phyloP scores from a whole-genome alignment of 2,113 vertebrate species.

The Ictidomys tridecemlineatus region DNA sequence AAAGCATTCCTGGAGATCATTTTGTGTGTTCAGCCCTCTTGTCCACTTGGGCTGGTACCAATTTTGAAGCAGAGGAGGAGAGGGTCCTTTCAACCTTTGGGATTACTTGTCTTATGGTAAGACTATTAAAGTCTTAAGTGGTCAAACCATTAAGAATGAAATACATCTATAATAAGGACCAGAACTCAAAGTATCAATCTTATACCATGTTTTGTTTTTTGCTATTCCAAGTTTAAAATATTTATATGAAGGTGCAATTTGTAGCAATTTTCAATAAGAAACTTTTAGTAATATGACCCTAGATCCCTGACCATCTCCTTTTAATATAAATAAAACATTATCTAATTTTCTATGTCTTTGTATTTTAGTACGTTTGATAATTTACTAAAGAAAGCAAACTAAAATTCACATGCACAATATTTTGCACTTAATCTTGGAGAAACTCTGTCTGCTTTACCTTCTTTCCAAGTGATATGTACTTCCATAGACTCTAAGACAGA shows the following conservation, averaged over 20 bases:
- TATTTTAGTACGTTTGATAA: background rate
- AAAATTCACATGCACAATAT: background rate
- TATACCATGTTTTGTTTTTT: background rate
- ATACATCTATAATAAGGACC: background rate
- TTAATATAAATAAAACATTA: background rate
- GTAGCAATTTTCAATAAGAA: background rate
- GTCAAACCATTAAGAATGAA: background rate
- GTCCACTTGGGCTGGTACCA: background rate
- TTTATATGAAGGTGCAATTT: background rate
- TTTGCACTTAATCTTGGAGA: background rate
- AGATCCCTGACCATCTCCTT: rapidly evolving
- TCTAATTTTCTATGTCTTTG: background rate
- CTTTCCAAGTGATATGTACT: background rate
- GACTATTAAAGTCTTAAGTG: background rate
- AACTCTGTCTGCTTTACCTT: background rate
- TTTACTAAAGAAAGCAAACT: background rate
- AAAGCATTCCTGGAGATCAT: background rate
- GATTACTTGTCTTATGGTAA: background rate
- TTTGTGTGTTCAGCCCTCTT: background rate
- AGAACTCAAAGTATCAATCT: background rate
- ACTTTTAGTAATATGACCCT: background rate
- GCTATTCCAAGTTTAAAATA: background rate
- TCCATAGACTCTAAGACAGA: background rate
- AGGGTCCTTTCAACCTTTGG: rapidly evolving
- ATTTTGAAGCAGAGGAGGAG: background rate